These are phyloP conservation scores for Onychomys arenicola DNA, from an alignment of 2,797 vertebrate species.

Conservation along the genomic window DNA sequence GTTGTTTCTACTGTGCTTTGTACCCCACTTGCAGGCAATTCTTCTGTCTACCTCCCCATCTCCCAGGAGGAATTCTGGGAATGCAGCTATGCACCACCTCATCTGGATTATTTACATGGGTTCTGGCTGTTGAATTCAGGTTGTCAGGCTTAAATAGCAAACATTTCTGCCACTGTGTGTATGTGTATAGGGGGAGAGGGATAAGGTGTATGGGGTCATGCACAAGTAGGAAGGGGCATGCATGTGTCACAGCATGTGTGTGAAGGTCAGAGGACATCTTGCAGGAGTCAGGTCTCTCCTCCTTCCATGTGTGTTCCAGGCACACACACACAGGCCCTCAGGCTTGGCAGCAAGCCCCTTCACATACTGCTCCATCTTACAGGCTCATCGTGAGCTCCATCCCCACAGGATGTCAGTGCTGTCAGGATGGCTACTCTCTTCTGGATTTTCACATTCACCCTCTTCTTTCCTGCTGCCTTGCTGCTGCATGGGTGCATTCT, in stretches of 20 bases:
- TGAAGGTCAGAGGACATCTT: not conserved
- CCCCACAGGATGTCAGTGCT: not conserved
- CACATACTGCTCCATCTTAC: not conserved
- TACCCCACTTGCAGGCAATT: not conserved
- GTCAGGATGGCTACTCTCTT: too few relatives aligned
- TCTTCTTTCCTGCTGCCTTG: not conserved
- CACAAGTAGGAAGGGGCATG: not conserved
- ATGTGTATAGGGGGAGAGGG: too few relatives aligned
- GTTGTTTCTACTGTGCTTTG: not conserved
- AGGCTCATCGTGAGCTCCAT: not conserved
- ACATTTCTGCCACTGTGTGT: not conserved
- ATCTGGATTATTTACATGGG: not conserved
- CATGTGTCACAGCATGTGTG: not conserved
- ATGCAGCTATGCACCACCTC: not conserved
- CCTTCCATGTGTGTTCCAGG: not conserved
- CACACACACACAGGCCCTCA: not conserved
- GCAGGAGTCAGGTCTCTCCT: not conserved
- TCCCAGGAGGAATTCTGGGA: not conserved
- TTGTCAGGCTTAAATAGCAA: not conserved
- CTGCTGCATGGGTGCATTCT: not conserved
- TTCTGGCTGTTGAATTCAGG: not conserved
- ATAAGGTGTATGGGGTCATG: not conserved
- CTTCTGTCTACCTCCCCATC: not conserved
- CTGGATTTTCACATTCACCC: not conserved
- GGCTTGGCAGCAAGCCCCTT: not conserved